phyloP scores from a whole-genome alignment of 2,797 vertebrate species.

The Galaxias olidus region DNA sequence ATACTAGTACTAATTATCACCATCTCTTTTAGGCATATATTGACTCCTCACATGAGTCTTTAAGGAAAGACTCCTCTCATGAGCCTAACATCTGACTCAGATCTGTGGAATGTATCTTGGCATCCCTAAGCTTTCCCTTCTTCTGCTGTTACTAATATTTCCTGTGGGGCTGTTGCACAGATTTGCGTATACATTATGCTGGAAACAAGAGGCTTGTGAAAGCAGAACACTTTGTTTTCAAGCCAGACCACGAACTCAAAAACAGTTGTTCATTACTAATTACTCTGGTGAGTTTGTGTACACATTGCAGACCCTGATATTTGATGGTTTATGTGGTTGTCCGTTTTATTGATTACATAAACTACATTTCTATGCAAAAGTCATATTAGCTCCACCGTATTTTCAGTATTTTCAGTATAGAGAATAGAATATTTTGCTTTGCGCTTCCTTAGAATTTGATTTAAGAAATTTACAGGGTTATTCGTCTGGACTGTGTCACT shows the following conservation, averaged over 20 bases:
- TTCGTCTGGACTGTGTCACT: neutral
- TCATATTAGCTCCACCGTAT: too few species aligned
- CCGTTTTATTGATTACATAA: too few species aligned
- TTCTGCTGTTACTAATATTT: slow-evolving; percentile 58
- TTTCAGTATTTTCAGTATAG: too few species aligned
- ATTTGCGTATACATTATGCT: slow-evolving; percentile 46
- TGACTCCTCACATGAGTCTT: neutral
- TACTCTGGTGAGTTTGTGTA: neutral
- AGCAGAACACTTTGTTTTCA: neutral
- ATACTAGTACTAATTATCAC: neutral
- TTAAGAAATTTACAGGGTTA: neutral
- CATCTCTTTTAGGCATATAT: neutral
- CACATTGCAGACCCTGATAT: neutral
- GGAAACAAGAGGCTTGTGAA: slow-evolving; percentile 3
- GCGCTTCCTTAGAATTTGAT: neutral
- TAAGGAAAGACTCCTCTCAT: neutral
- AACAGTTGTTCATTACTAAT: too few species aligned
- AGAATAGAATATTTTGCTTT: too few species aligned
- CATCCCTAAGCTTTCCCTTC: slow-evolving; percentile 31
- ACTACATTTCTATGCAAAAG: too few species aligned
- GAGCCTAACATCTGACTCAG: slow-evolving; percentile 13
- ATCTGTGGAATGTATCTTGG: slow-evolving; percentile 37
- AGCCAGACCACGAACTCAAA: too few species aligned
- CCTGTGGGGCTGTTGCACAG: slow-evolving; percentile 40
- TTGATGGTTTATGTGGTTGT: too few species aligned